phyloP scores from a whole-genome alignment of 2,888 invertebrate genomes.

The Lordiphosa fenestrarum region DNA sequence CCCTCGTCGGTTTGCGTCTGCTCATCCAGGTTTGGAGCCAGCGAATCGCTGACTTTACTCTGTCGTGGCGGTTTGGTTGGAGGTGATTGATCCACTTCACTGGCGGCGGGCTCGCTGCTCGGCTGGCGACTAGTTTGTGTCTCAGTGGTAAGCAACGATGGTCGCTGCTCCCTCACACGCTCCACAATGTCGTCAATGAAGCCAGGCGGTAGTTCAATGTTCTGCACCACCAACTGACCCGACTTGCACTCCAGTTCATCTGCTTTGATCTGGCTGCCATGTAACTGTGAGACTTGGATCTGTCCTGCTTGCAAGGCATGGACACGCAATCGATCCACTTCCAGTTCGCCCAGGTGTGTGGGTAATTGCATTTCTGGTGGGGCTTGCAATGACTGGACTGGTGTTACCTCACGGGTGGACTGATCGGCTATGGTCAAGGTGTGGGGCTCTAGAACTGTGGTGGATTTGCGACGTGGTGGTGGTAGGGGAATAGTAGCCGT shows the following conservation, averaged over 20 bases:
- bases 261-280: constrained; percentile 87
- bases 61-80: constrained; percentile 74
- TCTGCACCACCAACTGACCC: constrained; percentile 85
- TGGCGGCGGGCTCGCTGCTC: constrained; percentile 62
- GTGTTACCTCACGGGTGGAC: constrained; percentile 33
- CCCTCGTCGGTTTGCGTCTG: constrained; percentile 75
- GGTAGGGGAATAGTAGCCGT: constrained; percentile 53
- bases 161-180: constrained; percentile 78
- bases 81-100: constrained; percentile 47
- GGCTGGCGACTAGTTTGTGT: constrained; percentile 77
- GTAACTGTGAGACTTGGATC: constrained; percentile 90
- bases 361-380: constrained; percentile 48
- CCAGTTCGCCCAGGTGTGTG: constrained; percentile 84
- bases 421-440: constrained; percentile 46
- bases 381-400: constrained; percentile 40
- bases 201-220: constrained; percentile 85
- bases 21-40: constrained; percentile 61
- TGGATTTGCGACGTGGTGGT: constrained; percentile 76
- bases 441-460: constrained; percentile 62
- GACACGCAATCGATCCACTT: constrained; percentile 89
- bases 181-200: constrained; percentile 86
- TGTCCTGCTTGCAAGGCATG: constrained; percentile 89
- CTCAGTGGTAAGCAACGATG: constrained; percentile 78
- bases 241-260: constrained; percentile 87
- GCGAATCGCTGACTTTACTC: constrained; percentile 42